phyloP scores from a whole-genome alignment of 2,888 invertebrate genomes.

The Dryomyza anilis region DNA sequence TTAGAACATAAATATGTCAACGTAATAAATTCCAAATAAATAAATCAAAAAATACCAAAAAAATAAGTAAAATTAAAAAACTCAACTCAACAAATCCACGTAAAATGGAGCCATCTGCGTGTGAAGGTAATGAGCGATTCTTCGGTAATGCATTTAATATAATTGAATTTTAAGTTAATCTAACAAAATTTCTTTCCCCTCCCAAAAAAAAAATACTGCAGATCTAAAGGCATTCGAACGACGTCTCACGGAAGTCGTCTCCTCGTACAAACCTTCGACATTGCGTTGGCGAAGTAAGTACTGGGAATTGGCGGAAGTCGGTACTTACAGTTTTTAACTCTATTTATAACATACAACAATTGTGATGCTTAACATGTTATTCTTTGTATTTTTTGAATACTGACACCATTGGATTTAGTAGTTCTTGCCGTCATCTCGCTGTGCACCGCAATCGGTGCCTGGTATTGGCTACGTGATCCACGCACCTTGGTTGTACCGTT shows the following conservation, averaged over 20 bases:
- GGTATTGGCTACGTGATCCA: constrained; percentile 95
- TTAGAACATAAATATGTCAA: too few species aligned
- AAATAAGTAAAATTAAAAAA: constrained; percentile 1
- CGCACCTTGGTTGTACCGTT: constrained; percentile 89
- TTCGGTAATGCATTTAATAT: too few species aligned
- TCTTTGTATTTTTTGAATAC: neutral
- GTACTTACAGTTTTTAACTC: neutral
- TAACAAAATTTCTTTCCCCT: too few species aligned
- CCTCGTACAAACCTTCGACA: constrained; percentile 92
- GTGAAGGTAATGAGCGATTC: constrained; percentile 73
- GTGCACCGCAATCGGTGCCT: constrained; percentile 92
- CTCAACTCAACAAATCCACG: too few species aligned
- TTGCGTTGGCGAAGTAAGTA: constrained; percentile 92
- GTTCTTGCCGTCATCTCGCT: constrained; percentile 83
- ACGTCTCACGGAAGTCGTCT: constrained; percentile 94
- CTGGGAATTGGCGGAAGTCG: neutral
- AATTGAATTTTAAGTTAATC: constrained; percentile 29
- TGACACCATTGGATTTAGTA: constrained; percentile 72
- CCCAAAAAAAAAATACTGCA: too few species aligned
- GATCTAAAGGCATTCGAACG: constrained; percentile 98
- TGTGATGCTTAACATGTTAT: neutral
- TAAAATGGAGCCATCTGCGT: constrained; percentile 81
- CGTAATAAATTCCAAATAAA: neutral
- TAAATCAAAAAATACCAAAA: neutral
- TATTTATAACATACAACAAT: neutral